Base-by-base conservation (phyloP, 1,140 invertebrate genomes). In the Physella acuta region DNA sequence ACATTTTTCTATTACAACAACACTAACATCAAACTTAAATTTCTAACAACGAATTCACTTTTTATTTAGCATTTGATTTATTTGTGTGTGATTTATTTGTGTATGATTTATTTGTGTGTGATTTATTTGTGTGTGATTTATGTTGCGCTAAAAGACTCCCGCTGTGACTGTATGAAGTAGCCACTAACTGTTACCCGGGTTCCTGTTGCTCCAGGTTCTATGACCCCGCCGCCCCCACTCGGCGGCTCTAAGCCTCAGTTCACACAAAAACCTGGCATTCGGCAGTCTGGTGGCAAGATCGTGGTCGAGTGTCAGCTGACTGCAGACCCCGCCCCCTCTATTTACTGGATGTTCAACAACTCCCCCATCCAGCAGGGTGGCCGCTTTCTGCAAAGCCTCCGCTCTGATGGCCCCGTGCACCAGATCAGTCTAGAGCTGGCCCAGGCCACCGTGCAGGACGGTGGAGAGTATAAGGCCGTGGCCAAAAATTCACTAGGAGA, bases 401-500 rank as follows among this genome's bases (percentile, higher is more conserved):
- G 71, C 58, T 90, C 92, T 78, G 87, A 91, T 79, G 93, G 78
- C 24, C 72, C 94, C 71, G 95, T 94, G 85, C 93, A 96, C 80
- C 89, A 94, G 82, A 92, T 93, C 49, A 70, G 71, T 1, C 70
- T 98, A 75, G 94, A 97, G 85, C 88, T 99, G 76, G 92, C 95
- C 82, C 94, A 97, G 85, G 94, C 97, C 76, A 91, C 94, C 85
- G 93, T 96, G 88, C 90, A 91, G 39, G 96, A 99, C 86, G 94
- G 94, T 72, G 96, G 96, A 78, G 91, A 96, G 71, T 99, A 99
- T 88, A 95, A 95, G 86, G 94, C 97, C 79, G 93, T 94, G 86
- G 96, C 95, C 75, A 96, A 94, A 86, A 99, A 98, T 87, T 93
- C 92, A 84, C 92, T 93, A 88, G 96, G 96, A 81, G 95, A 98